These are phyloP conservation scores for Montipora sp. DNA, from an alignment of 64 coral and sea anemone species.

Conservation along the genomic window DNA sequence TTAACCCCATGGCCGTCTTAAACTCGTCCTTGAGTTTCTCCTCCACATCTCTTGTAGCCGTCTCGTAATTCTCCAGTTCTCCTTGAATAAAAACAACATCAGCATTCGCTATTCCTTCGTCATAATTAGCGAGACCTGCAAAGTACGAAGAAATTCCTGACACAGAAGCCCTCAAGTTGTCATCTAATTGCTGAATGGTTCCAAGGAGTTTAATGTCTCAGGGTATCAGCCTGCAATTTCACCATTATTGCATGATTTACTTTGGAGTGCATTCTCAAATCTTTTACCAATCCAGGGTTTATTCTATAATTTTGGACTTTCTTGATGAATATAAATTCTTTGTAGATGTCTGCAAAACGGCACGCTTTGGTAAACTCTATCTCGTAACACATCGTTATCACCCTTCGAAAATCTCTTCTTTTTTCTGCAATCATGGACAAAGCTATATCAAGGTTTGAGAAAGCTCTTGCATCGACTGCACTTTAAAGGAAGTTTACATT, in stretches of 20 bases:
- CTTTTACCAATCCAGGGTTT: not conserved
- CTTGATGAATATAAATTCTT: not conserved
- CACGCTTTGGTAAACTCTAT: too few relatives aligned
- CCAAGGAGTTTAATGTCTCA: conserved; percentile 22
- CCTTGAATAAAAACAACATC: too few relatives aligned
- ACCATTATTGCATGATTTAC: conserved; percentile 15
- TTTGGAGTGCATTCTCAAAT: conserved; percentile 4
- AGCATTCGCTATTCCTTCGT: too few relatives aligned
- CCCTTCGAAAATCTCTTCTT: not conserved
- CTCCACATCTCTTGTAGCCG: not conserved
- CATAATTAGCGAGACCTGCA: too few relatives aligned
- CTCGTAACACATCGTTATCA: not conserved
- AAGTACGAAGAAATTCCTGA: conserved; percentile 36
- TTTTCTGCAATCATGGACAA: conserved; percentile 1
- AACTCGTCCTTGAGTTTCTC: not conserved
- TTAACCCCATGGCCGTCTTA: not conserved
- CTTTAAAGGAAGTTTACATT: not conserved
- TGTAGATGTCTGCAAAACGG: too few relatives aligned
- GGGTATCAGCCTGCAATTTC: not conserved
- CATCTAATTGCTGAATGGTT: not conserved
- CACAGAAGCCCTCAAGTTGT: not conserved
- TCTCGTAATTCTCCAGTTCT: too few relatives aligned
- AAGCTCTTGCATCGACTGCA: not conserved
- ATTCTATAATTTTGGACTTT: conserved; percentile 6
- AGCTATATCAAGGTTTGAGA: not conserved